These are phyloP conservation scores for Petromus typicus DNA, from an alignment of 2,113 vertebrate species.

Conservation along the genomic window DNA sequence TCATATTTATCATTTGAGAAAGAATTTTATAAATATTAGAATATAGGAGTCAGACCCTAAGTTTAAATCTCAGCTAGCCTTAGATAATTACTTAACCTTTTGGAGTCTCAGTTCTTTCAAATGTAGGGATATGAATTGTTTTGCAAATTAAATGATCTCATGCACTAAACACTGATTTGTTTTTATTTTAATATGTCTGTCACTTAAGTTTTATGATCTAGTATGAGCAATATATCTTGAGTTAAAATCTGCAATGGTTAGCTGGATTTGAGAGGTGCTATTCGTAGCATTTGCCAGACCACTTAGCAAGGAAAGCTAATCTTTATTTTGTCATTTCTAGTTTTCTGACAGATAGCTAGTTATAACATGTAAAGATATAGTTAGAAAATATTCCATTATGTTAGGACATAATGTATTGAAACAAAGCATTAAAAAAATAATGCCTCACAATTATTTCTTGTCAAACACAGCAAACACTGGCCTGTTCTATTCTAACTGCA, in stretches of 20 bases:
- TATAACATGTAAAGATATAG: background rate
- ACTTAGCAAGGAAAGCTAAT: background rate
- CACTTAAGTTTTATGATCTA: background rate
- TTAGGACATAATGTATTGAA: constrained; percentile 43
- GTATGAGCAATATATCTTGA: background rate
- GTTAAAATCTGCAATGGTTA: background rate
- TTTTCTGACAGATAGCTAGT: constrained; percentile 3
- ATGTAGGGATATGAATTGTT: background rate
- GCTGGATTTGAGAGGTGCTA: background rate
- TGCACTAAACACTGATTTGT: background rate
- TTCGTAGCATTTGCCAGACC: background rate
- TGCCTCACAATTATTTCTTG: constrained; percentile 69
- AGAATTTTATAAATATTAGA: background rate
- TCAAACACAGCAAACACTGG: constrained; percentile 95
- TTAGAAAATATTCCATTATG: constrained; percentile 32
- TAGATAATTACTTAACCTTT: background rate
- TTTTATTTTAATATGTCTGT: background rate
- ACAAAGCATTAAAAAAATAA: constrained; percentile 56
- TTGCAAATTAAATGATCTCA: background rate
- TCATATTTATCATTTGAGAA: constrained; percentile 34
- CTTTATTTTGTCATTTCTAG: background rate
- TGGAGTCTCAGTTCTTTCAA: background rate
- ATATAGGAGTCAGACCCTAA: background rate
- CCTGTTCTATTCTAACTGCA: constrained; percentile 98
- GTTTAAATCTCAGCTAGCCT: background rate